Evolutionary conservation across 37 sponge, comb jelly and placozoan species (phyloP).

Genomic region (Ephydatia muelleri): DNA sequence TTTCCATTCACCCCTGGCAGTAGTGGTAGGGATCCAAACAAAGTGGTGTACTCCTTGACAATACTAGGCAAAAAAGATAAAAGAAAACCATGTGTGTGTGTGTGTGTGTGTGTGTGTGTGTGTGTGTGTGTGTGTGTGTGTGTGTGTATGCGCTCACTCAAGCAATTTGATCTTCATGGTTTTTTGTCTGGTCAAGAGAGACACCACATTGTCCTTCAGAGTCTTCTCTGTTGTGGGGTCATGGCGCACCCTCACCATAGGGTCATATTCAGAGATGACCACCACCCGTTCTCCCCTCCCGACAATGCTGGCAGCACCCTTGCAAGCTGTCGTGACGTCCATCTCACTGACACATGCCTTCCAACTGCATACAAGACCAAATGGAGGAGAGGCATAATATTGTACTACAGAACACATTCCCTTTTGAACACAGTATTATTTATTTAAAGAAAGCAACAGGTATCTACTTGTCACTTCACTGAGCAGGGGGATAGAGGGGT

Average conservation of each 20-base stretch:
- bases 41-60: slow-evolving; percentile 22
- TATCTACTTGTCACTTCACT: too few species aligned
- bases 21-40: slow-evolving; percentile 48
- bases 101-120: background rate
- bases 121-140: background rate
- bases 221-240: background rate
- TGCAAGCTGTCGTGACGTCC: slow-evolving; percentile 48
- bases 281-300: slow-evolving; percentile 41
- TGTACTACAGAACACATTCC: background rate
- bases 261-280: slow-evolving; percentile 49
- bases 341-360: slow-evolving; percentile 50
- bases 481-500: too few species aligned
- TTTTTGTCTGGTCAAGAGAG: slow-evolving; percentile 12
- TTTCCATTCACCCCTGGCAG: slow-evolving; percentile 11
- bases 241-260: slow-evolving; percentile 39
- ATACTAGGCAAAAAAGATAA: slow-evolving; percentile 28
- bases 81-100: background rate
- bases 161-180: slow-evolving; percentile 37
- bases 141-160: slow-evolving; percentile 38
- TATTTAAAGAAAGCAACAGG: too few species aligned
- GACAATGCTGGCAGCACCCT: slow-evolving; percentile 56
- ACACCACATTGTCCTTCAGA: slow-evolving; percentile 15
- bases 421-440: too few species aligned
- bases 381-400: background rate
- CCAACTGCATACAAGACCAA: slow-evolving; percentile 30